Conservation (phyloP, 2,888 invertebrate species). For the Abrostola triplasia region DNA sequence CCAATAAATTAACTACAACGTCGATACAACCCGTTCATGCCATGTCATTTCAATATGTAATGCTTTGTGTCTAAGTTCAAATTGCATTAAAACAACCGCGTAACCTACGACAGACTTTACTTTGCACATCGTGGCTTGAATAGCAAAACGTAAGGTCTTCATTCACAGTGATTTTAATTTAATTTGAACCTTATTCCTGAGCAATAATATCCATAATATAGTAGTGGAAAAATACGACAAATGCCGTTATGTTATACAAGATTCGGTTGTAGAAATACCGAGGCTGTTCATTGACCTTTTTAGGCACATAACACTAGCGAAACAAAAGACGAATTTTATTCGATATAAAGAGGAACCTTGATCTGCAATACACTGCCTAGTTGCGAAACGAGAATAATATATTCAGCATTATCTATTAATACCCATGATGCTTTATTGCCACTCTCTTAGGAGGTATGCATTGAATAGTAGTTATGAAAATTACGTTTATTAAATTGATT, state of each 20-base stretch:
- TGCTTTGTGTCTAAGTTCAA: slow-evolving; percentile 67
- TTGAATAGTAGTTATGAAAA: neutral
- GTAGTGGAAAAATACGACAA: slow-evolving; percentile 56
- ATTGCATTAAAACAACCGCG: slow-evolving; percentile 63
- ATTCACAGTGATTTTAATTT: slow-evolving; percentile 50
- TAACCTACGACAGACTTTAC: slow-evolving; percentile 68
- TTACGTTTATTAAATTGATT: too few relatives aligned
- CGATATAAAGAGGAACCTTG: slow-evolving; percentile 81
- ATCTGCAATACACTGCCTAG: slow-evolving; percentile 71
- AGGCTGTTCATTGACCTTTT: slow-evolving; percentile 89
- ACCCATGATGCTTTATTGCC: slow-evolving; percentile 14
- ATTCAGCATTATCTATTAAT: slow-evolving; percentile 31
- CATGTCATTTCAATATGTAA: slow-evolving; percentile 66
- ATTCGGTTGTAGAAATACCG: slow-evolving; percentile 83
- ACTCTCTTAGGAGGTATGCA: neutral
- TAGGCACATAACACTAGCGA: slow-evolving; percentile 84
- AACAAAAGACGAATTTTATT: slow-evolving; percentile 85
- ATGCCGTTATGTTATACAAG: slow-evolving; percentile 68
- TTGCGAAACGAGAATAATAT: slow-evolving; percentile 63
- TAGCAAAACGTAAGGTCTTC: slow-evolving; percentile 74
- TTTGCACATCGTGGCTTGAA: slow-evolving; percentile 68
- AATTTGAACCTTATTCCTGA: slow-evolving; percentile 74
- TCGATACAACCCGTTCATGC: slow-evolving; percentile 59
- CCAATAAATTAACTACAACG: slow-evolving; percentile 57
- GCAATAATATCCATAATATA: slow-evolving; percentile 66